Conservation (phyloP, 2,888 invertebrate species). For the Napeogenes inachia region DNA sequence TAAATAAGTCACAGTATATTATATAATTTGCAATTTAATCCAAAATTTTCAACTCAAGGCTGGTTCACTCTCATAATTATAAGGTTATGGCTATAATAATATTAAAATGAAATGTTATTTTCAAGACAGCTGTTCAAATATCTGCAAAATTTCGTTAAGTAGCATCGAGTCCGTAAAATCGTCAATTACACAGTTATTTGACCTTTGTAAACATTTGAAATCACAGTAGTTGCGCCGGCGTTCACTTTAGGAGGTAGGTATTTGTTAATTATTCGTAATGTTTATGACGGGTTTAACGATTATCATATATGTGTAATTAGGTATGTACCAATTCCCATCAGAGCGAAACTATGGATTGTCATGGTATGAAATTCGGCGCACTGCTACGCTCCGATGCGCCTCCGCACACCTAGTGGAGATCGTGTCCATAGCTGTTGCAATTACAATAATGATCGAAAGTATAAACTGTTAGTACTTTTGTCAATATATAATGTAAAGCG, state of each 20-base stretch:
- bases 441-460: no score
- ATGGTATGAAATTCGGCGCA: constrained; percentile 30
- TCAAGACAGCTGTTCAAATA: not conserved
- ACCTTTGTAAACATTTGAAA: not conserved
- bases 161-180: not conserved
- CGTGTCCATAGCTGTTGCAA: no score
- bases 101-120: no score
- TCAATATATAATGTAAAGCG: no score
- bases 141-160: not conserved
- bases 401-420: not conserved
- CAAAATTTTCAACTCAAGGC: no score
- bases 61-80: no score
- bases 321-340: constrained; percentile 14
- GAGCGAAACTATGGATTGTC: constrained; percentile 11
- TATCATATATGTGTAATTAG: not conserved
- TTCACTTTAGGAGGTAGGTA: not conserved
- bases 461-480: no score
- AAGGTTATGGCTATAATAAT: no score
- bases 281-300: not conserved
- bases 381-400: constrained; percentile 30
- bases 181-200: not conserved
- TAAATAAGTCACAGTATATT: no score
- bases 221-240: not conserved
- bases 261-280: not conserved
- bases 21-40: no score